phyloP scores from a whole-genome alignment of 1,140 invertebrate species.

The Steinernema feltiae region DNA sequence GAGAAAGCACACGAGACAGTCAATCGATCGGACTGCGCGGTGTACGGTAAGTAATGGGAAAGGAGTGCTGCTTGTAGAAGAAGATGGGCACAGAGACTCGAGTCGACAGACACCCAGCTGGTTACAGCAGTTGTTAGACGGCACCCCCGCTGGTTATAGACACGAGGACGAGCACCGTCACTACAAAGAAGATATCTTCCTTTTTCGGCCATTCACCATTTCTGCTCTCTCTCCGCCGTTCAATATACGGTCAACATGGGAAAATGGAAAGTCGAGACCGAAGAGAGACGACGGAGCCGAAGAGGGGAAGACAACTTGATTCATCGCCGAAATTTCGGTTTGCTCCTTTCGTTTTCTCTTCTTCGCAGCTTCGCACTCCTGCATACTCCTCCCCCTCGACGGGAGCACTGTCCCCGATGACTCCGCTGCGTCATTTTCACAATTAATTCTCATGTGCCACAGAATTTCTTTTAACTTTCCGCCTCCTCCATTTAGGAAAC shows the following conservation, averaged over 20 bases:
- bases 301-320: slow-evolving; percentile 3
- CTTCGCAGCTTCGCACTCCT: not conserved
- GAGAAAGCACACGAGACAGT: not conserved
- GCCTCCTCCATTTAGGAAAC: not conserved
- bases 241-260: not conserved
- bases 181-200: not conserved
- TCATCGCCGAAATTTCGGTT: not conserved
- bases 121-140: not conserved
- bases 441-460: slow-evolving; percentile 15
- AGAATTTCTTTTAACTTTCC: slow-evolving; percentile 6
- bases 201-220: not conserved
- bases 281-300: not conserved
- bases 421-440: slow-evolving; percentile 4
- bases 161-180: not conserved
- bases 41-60: slow-evolving; percentile 7
- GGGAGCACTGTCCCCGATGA: slow-evolving; percentile 13
- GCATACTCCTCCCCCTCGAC: slow-evolving; percentile 1
- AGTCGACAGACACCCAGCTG: not conserved
- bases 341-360: not conserved
- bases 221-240: not conserved
- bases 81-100: too few relatives aligned
- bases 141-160: not conserved
- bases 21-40: not conserved
- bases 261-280: not conserved
- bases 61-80: not conserved